phyloP scores from a whole-genome alignment of 1,140 invertebrate species.

The Drosophila nannoptera region DNA sequence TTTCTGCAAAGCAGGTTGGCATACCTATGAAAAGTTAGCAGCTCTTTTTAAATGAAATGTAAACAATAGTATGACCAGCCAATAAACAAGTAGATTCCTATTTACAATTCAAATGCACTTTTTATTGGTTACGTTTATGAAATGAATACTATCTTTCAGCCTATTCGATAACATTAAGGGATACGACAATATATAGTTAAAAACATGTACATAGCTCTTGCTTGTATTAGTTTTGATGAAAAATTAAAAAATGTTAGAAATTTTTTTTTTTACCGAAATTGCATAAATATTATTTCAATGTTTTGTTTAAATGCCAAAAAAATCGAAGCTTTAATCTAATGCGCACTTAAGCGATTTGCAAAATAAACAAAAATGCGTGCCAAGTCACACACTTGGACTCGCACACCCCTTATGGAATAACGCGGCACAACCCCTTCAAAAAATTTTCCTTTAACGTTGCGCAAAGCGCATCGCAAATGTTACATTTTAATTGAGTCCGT shows the following conservation, averaged over 20 bases:
- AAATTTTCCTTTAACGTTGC: slow-evolving; percentile 14
- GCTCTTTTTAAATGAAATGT: neutral
- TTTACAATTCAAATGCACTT: neutral
- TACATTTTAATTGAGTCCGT: slow-evolving; percentile 43
- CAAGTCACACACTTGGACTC: slow-evolving; percentile 17
- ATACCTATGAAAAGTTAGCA: slow-evolving; percentile 10
- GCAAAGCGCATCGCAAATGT: slow-evolving; percentile 40
- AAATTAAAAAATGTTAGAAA: neutral
- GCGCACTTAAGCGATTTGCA: slow-evolving; percentile 40
- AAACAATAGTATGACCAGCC: slow-evolving; percentile 31
- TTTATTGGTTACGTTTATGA: no score
- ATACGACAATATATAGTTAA: no score
- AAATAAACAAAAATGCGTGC: slow-evolving; percentile 49
- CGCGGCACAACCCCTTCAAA: neutral
- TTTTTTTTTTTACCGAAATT: no score
- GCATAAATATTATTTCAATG: slow-evolving; percentile 30
- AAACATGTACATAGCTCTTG: no score
- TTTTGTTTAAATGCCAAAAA: slow-evolving; percentile 23
- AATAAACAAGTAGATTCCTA: no score
- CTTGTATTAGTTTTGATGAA: neutral
- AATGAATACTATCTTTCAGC: no score
- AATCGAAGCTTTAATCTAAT: slow-evolving; percentile 23
- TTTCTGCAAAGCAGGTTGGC: slow-evolving; percentile 31
- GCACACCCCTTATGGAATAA: neutral
- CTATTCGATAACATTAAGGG: no score